Evolutionary conservation across 2,888 invertebrate species (phyloP), one percentile per base, ranked within the genome.

Genomic region (Andrena fulva): DNA sequence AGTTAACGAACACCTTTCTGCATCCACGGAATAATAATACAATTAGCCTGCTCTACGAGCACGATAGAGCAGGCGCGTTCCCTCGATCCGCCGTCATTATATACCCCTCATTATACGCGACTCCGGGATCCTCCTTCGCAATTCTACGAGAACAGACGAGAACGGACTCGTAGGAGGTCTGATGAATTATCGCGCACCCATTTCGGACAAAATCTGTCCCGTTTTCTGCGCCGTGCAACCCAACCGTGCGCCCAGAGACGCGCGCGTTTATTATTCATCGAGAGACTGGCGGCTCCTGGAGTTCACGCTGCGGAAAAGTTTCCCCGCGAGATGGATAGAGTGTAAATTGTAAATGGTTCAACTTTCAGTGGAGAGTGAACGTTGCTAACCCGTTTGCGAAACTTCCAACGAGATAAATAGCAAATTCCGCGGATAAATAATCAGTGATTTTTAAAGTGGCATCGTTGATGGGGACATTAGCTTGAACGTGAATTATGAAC

Each of bases 11-110:
- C 20, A 69, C 79, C 48, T 79, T 59, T 64, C 80, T 52, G 60
- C 69, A 33, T 79, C 68, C 50, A 33, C 10, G 79, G 31, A n/a
- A 60, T 70, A 77, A 80, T 66, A 77, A 80, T 60, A 67, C 54
- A 52, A 79, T 73, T 66, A 66, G 24, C 64, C 20, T 24, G 42
- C 4, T 8, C 10, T 35, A 59, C 24, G 69, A 35, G 27, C 6
- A 63, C 2, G 59, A 66, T 54, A 62, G 62, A 71, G 62, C 54
- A 59, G 20, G 27, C 73, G 35, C 42, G 67, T 63, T 78, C 63
- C 50, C 74, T 63, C 67, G 31, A 63, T 68, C 27, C 63, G 20
- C 42, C 33, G 42, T 67, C 33, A 33, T 77, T 71, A 66, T 71
- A 66, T n/a, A 56, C 16, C 50, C 27, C 6, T 54, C 63, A 63